Conservation (phyloP, 53 echinoderm and acorn worm species). For the Stichopus horrens region DNA sequence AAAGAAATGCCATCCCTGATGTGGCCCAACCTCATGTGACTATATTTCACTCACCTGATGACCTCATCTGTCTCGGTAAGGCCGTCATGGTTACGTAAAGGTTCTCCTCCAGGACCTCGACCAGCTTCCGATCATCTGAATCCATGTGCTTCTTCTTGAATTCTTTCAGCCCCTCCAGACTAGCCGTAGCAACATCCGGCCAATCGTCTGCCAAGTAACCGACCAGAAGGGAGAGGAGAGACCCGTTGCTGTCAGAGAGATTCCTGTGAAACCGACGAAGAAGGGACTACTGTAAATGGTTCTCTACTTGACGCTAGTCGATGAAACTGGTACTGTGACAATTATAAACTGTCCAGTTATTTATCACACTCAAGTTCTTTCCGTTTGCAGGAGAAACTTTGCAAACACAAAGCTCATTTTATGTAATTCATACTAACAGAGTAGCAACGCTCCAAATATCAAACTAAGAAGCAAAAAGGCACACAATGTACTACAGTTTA, state of each 20-base stretch:
- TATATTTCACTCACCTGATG: slow-evolving; percentile 59
- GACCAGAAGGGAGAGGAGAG: slow-evolving; percentile 78
- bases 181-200: slow-evolving; percentile 59
- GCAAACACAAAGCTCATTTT: too few relatives aligned
- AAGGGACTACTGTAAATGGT: background rate
- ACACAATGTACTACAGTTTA: too few relatives aligned
- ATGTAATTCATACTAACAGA: too few relatives aligned
- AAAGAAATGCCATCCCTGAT: too few relatives aligned
- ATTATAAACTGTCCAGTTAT: background rate
- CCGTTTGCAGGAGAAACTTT: background rate
- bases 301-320: background rate
- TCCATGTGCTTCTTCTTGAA: slow-evolving; percentile 58
- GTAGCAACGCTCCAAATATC: too few relatives aligned
- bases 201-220: slow-evolving; percentile 74
- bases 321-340: background rate
- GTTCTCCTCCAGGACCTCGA: slow-evolving; percentile 90
- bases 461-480: too few relatives aligned
- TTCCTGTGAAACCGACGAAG: slow-evolving; percentile 39
- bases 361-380: background rate
- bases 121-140: slow-evolving; percentile 59
- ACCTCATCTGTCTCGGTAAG: slow-evolving; percentile 83
- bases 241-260: slow-evolving; percentile 63
- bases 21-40: background rate
- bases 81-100: slow-evolving; percentile 74
- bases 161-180: slow-evolving; percentile 55